phyloP scores from a whole-genome alignment of 2,888 invertebrate species.

The Zeuzera pyrina region DNA sequence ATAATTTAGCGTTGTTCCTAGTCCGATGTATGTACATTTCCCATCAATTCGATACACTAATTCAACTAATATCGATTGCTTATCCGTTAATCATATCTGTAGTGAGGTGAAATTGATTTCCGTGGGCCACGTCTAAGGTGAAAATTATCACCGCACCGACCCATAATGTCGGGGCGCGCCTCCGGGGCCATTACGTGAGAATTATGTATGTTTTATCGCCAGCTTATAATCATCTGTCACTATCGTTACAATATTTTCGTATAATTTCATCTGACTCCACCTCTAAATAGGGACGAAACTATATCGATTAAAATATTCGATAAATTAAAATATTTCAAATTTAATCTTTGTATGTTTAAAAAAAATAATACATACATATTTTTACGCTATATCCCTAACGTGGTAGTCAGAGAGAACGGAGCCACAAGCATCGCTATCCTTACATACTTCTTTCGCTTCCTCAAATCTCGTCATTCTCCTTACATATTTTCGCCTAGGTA shows the following conservation, averaged over 20 bases:
- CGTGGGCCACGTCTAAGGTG: conserved; percentile 26
- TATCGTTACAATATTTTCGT: conserved; percentile 70
- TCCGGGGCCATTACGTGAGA: conserved; percentile 54
- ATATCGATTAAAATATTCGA: conserved; percentile 3
- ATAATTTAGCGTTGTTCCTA: no score
- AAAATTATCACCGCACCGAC: conserved; percentile 44
- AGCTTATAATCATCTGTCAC: conserved; percentile 73
- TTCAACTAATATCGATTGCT: conserved; percentile 28
- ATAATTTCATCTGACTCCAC: conserved; percentile 63
- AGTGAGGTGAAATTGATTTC: conserved; percentile 58
- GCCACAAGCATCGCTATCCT: no score
- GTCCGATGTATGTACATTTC: no score
- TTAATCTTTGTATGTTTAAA: no score
- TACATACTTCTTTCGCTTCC: no score
- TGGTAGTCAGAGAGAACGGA: no score
- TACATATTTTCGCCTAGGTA: no score
- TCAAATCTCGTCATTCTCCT: no score
- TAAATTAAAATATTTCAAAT: no score
- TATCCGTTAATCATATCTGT: conserved; percentile 30
- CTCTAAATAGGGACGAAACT: conserved; percentile 35
- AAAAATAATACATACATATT: no score
- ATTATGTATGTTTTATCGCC: conserved; percentile 73
- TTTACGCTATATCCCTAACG: no score
- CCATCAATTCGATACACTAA: conserved; percentile 18
- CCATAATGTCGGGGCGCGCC: conserved; percentile 28